Base-by-base conservation (phyloP, 2,797 vertebrate genomes). In the Eidolon dupreanum region DNA sequence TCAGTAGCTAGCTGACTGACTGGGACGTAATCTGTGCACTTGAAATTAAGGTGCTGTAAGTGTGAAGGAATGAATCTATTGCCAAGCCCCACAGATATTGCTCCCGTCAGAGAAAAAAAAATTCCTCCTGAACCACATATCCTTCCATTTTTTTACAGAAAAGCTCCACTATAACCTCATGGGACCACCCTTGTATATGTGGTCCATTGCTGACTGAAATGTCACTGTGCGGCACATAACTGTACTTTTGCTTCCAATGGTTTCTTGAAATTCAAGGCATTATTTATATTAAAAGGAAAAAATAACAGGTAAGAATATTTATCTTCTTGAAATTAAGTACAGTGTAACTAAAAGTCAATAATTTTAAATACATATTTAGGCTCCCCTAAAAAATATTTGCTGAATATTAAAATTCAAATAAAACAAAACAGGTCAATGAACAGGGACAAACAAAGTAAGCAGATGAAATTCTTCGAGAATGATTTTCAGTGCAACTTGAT, bases 251-350 rank as follows among this genome's bases (percentile, higher is more conserved):
- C 33, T 89, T 91, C 28, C 68, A 24, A 85, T 33, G 8, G 6
- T 66, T 96, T 91, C 59, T 77, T 83, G 49, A 94, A 96, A 84
- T 53, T 93, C 66, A 92, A 68, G 38, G 38, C 38, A 77, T 10
- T 90, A 22, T 4, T 77, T 91, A 81, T 38, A 89, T 55, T 86
- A 96, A 78, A 55, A 49, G 6, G 33, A 31, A 86, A 75, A 89
- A 90, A 92, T 57, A 92, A 81, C 65, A 91, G 11, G 8, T 38
- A 94, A 93, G 46, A 94, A 86, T 90, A 81, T 65, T 81, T 93
- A 84, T 70, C 84, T 95, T 82, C 65, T 26, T 66, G 4, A 95
- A 93, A 53, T 73, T 70, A 43, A 90, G 36, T n/a, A 66, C 17
- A 90, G n/a, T 43, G 49, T 66, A 66, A 95, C 7, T 75, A 65